Evolutionary conservation across 1,140 invertebrate species (phyloP), one percentile per base, ranked within the genome.

Genomic region (Ectropis grisescens): DNA sequence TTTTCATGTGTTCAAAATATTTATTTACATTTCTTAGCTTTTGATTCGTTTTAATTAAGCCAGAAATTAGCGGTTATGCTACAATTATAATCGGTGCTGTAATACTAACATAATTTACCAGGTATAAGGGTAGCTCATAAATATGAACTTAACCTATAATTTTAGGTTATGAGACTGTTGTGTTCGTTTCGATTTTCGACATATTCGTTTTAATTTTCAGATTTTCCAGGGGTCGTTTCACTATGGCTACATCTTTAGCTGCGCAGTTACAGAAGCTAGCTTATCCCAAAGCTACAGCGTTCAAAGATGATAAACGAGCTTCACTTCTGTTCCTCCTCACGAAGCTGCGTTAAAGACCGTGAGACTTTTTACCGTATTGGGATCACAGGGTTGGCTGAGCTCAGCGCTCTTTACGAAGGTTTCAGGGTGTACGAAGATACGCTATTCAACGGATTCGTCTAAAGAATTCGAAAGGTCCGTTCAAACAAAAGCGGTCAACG

Each of bases 361-460:
- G 89, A 93, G 49, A 92, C 90, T 8, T 90, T 96, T 56, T 93
- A 90, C 75, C 89, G 91, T 65, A 90, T 97, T 33, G 95, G 94
- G 82, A 68, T 87, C 19, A 91, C 87, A 79, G 96, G 96, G 6
- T 76, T 98, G 1, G 85, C 92, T 51, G 93, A 97, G 55, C 74
- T 98, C 1, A 88, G 87, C 12, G 84, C 85, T 23, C 78, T 95
- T 9, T 90, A 94, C 75, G 51, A 82, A 13, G 54, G 81, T 0
- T 97, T 98, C 64, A 57, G 66, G 25, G 82, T 90, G 33, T 98
- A 91, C 75, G 85, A 91, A 61, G 59, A 84, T 2, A 89, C 87
- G 2, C 64, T 98, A 3, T 98, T 97, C 75, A 88, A 89, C 58
- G 66, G 88, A 37, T n/a, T 81, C 86, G 29, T 88, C 91, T 2